Base-by-base conservation (phyloP, 2,888 invertebrate species). In the Xylota sylvarum region DNA sequence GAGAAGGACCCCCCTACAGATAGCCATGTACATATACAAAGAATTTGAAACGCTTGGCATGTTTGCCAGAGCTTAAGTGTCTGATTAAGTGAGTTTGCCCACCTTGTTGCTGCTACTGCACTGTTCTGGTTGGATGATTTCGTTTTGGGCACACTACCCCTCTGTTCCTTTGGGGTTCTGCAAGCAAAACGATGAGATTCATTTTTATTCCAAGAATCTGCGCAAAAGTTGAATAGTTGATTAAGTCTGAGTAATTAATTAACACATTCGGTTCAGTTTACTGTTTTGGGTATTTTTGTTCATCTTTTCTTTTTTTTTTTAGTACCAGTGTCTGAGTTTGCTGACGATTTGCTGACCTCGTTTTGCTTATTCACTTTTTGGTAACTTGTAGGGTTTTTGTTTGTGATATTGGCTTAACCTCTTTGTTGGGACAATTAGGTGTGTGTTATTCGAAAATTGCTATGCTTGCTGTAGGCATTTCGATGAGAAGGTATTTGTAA, bases 181-280 rank as follows among this genome's bases (percentile, higher is more conserved):
- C 6, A 23, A 23, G 10, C 40, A 12, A n/a, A 27, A 46, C 19
- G 30, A 64, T n/a, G 64, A 55, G 6, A 55, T 55, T 55, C 5
- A 27, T 65, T 65, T 56, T 65, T 48, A 76, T 65, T 37, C 56
- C 40, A 62, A 9, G 12, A 35, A 65, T 58, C 37, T 48, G 65
- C 32, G 46, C 35, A 65, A 65, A 56, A 37, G 65, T 67, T 76
- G 76, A 77, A 77, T 69, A 60, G 67, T 60, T 67, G 77, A 77
- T 78, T 62, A 78, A 70, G 70, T 62, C 78, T 70, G 52, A 62
- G 78, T 78, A 70, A 78, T 78, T 78, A 78, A 78, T 77, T 78
- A 78, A 55, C 43, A 62, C 55, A 62, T 81, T 73, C 35, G 73
- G 30, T 55, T 65, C 17, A 14, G 72, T 58, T 65, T 58, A 64